Conservation (phyloP, 2,888 invertebrate species). For the Ennomos quercinarius region DNA sequence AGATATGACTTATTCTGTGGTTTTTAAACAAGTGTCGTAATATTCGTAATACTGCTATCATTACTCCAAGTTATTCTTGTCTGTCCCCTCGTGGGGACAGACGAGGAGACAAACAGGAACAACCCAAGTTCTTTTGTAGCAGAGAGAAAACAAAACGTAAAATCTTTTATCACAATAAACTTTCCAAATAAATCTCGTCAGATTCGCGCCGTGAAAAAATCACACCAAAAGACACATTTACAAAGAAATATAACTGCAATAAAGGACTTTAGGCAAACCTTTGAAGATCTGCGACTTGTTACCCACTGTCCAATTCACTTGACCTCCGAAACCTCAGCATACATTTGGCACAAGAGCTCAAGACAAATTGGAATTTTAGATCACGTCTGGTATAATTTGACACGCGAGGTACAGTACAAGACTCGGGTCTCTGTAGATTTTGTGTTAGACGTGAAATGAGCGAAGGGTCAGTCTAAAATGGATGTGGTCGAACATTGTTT, state of each 20-base stretch:
- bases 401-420: slow-evolving; percentile 34
- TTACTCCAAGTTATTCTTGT: no score
- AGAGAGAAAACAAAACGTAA: not conserved
- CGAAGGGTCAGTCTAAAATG: slow-evolving; percentile 42
- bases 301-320: slow-evolving; percentile 33
- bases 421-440: slow-evolving; percentile 30
- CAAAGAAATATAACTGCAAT: slow-evolving; percentile 68
- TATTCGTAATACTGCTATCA: no score
- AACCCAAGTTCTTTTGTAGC: no score
- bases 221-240: slow-evolving; percentile 57
- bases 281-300: slow-evolving; percentile 39
- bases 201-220: slow-evolving; percentile 42
- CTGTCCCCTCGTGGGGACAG: no score
- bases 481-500: slow-evolving; percentile 43
- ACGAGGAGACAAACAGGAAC: no score
- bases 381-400: slow-evolving; percentile 45
- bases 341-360: slow-evolving; percentile 30
- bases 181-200: slow-evolving; percentile 24
- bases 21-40: no score
- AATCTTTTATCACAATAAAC: slow-evolving; percentile 20
- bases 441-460: slow-evolving; percentile 30
- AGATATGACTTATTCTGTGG: no score
- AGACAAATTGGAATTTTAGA: slow-evolving; percentile 31
- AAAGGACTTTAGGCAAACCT: slow-evolving; percentile 58
- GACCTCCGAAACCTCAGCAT: slow-evolving; percentile 24